These are phyloP conservation scores for Thinocorus orbignyianus DNA, from an alignment of 2,113 vertebrate species.

Conservation along the genomic window DNA sequence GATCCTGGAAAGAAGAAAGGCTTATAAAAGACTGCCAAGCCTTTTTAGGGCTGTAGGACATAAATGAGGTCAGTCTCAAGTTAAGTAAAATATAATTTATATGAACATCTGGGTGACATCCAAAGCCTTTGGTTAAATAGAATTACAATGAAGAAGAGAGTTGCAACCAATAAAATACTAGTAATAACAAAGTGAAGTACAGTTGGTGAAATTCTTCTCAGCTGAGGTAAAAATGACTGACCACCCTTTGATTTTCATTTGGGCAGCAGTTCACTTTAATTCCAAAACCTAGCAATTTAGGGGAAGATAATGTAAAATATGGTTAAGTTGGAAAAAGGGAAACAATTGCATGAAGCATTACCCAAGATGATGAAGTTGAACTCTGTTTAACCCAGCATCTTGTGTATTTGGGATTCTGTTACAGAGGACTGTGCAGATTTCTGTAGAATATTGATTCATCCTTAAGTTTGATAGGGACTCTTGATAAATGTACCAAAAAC, in stretches of 20 bases:
- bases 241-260: neutral
- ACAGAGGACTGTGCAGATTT: neutral
- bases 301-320: neutral
- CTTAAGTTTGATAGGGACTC: neutral
- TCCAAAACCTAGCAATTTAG: neutral
- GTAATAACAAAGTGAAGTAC: neutral
- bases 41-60: neutral
- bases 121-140: neutral
- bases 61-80: neutral
- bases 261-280: neutral
- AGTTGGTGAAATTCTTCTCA: conserved; percentile 12
- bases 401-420: neutral
- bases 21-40: neutral
- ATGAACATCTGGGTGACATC: neutral
- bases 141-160: neutral
- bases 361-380: neutral
- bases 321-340: neutral
- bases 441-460: conserved; percentile 9
- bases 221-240: neutral
- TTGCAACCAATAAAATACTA: neutral
- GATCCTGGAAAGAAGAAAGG: neutral
- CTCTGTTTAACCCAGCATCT: conserved; percentile 7
- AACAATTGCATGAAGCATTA: neutral
- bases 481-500: neutral
- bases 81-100: neutral